Conservation (phyloP, 2,888 invertebrate genomes). For the Himalopsyche japonica region DNA sequence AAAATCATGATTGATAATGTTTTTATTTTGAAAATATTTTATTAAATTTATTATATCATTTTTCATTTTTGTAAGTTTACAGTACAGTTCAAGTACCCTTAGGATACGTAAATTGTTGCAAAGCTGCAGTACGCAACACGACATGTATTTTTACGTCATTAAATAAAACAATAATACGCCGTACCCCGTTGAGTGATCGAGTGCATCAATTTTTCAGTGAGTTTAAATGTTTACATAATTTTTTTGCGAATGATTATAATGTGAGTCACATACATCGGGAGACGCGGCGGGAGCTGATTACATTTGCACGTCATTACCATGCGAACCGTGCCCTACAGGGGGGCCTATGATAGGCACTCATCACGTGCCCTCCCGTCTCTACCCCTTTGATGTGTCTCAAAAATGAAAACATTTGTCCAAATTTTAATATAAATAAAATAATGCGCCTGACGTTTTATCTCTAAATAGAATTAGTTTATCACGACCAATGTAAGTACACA, state of each 20-base stretch:
- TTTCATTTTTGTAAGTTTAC: too few relatives aligned
- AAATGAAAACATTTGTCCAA: neutral
- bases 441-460: neutral
- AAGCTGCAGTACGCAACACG: too few relatives aligned
- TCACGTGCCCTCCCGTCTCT: neutral
- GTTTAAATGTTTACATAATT: neutral
- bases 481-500: neutral
- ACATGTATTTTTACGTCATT: too few relatives aligned
- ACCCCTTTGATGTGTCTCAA: neutral
- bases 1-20: too few relatives aligned
- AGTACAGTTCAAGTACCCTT: too few relatives aligned
- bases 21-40: too few relatives aligned
- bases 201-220: neutral
- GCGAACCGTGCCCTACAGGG: constrained; percentile 2
- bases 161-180: neutral
- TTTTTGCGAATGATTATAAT: neutral
- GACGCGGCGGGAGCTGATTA: constrained; percentile 23
- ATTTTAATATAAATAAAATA: neutral
- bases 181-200: neutral
- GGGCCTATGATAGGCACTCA: constrained; percentile 7
- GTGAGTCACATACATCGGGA: neutral
- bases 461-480: neutral
- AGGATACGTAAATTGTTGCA: too few relatives aligned
- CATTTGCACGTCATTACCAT: constrained; percentile 17
- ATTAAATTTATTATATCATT: too few relatives aligned